Conservation (phyloP, 2,113 vertebrate genomes). For the Camelus bactrianus region DNA sequence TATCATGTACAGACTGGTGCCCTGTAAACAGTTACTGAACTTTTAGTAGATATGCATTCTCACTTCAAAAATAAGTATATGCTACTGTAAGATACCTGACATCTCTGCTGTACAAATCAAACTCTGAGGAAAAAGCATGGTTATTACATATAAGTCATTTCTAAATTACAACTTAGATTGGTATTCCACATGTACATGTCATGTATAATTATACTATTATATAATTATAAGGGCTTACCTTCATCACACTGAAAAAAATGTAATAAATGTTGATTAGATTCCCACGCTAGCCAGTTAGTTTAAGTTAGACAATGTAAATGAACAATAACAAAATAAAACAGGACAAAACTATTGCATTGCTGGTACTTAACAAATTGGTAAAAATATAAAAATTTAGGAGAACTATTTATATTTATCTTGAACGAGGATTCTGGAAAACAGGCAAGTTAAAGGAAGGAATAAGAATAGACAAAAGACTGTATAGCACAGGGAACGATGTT, state of each 20-base stretch:
- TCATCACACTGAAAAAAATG: constrained; percentile 11
- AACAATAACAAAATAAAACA: not conserved
- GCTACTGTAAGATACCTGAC: not conserved
- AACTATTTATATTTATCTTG: not conserved
- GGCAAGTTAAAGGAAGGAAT: not conserved
- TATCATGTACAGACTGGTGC: not conserved
- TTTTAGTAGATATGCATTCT: not conserved
- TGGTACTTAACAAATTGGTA: constrained; percentile 31
- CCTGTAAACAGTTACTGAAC: not conserved
- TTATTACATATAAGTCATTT: not conserved
- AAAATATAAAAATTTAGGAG: not conserved
- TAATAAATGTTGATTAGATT: not conserved
- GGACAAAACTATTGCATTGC: not conserved
- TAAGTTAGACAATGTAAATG: not conserved
- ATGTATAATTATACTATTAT: not conserved
- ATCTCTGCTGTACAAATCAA: not conserved
- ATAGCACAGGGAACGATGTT: no score
- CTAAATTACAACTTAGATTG: not conserved
- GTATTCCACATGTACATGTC: not conserved
- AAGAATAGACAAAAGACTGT: not conserved
- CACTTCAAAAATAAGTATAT: not conserved
- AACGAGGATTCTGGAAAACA: constrained; percentile 14
- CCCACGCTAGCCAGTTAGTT: not conserved
- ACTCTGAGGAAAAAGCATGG: not conserved
- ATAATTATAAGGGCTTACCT: not conserved